Evolutionary conservation across 2,797 vertebrate genomes (phyloP).

Genomic region (Fistularia commersonii): DNA sequence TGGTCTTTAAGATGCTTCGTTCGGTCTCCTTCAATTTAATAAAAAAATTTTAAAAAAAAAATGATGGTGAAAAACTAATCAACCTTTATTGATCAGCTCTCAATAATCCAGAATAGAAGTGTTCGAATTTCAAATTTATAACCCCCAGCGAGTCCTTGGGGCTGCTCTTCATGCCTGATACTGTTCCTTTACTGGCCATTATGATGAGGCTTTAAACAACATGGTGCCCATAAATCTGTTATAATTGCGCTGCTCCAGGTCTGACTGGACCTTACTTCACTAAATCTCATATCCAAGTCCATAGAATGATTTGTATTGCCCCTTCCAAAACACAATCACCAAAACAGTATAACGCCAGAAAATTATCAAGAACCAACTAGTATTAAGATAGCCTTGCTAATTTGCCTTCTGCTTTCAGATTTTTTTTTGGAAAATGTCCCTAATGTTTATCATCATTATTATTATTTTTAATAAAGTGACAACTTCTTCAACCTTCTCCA

Average conservation of each 20-base stretch:
- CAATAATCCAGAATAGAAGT: constrained; percentile 43
- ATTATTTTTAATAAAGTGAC: no score
- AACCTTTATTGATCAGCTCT: constrained; percentile 45
- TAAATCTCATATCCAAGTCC: constrained; percentile 50
- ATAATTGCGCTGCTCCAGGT: constrained; percentile 40
- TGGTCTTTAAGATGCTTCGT: neutral
- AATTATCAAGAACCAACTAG: no score
- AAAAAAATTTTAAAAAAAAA: constrained; percentile 13
- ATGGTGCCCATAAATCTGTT: constrained; percentile 58
- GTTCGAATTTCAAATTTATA: constrained; percentile 44
- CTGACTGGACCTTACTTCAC: constrained; percentile 41
- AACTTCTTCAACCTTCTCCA: no score
- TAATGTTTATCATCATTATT: no score
- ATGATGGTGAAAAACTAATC: constrained; percentile 39
- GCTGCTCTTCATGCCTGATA: constrained; percentile 36
- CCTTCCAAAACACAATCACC: no score
- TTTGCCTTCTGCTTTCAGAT: no score
- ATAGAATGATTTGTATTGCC: no score
- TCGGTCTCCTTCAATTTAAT: neutral
- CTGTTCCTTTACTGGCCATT: constrained; percentile 43
- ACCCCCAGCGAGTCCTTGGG: constrained; percentile 27
- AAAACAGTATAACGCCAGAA: no score
- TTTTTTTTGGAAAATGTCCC: no score
- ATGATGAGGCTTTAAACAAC: constrained; percentile 64
- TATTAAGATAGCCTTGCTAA: no score